Base-by-base conservation (phyloP, 23 tunicate genomes). In the Diplosoma virens region DNA sequence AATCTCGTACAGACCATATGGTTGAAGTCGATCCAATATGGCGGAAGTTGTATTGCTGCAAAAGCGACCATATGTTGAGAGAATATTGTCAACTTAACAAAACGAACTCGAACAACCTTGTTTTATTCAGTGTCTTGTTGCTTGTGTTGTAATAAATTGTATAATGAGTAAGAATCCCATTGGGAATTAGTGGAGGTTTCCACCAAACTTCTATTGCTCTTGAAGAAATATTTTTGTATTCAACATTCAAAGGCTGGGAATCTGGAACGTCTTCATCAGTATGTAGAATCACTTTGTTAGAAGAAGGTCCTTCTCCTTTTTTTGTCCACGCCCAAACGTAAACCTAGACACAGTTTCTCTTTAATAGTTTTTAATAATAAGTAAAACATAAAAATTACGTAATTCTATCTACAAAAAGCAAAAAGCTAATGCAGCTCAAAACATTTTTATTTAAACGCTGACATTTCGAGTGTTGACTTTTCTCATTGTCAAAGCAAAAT, bases 191-290 rank as follows among this genome's bases (percentile, higher is more conserved):
- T 1, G 90, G 90, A 2, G 83, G 64, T 27, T 36, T 23, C 90
- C 90, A 84, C 0, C 33, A 0, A 7, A 84, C 47, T 32, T 54
- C 27, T 37, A 78, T 78, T 27, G 64, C 82, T 0, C 79, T 33
- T 4, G 88, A 72, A 23, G 90, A 56, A 0, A 77, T 64, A 69
- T 84, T 84, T 32, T 30, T 25, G 56, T 84, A 84, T 1, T 18
- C 27, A 6, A 77, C 67, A 41, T 84, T 70, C 26, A 45, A 14
- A 0, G 90, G 83, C 18, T 83, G 79, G 35, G 75, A 28, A 24
- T 58, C 90, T 27, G 90, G 90, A 9, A 45, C 61, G 47, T 84
- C 90, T 30, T 84, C 90, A 58, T 84, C 90, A 14, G 90, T 84
- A 30, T 68, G 76, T 31, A 84, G 77, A 14, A 0, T 2, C 6